A percentile compares a stretch with the other conserved stretches of the same genome.
These are phyloP conservation scores for Ichneumoninae sp. DNA, from an alignment of 2,888 invertebrate species.

Conservation along the genomic window DNA sequence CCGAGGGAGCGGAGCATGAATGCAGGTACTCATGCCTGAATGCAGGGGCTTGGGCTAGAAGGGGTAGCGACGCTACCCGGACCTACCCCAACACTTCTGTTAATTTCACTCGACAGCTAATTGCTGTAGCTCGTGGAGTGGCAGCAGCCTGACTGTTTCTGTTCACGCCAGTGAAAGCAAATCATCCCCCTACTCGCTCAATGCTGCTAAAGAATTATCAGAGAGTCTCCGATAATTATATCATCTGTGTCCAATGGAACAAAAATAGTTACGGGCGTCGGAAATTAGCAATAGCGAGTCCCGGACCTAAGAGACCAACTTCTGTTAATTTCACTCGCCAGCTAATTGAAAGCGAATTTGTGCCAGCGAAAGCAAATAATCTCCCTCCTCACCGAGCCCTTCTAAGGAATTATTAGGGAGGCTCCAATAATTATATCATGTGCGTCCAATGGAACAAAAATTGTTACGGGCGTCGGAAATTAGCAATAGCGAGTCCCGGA, in stretches of 20 bases:
- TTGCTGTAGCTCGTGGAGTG: conserved; percentile 36
- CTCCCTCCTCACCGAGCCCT: neutral
- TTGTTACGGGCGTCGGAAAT: no score
- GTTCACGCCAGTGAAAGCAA: neutral
- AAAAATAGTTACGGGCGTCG: neutral
- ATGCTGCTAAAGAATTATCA: neutral
- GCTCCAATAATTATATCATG: neutral
- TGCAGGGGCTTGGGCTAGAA: conserved; percentile 51
- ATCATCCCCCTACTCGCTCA: neutral
- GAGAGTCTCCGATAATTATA: neutral
- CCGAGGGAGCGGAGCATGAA: conserved; percentile 24
- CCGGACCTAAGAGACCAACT: conserved; percentile 56
- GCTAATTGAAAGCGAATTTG: conserved; percentile 48
- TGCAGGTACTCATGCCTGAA: conserved; percentile 24
- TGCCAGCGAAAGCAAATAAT: neutral
- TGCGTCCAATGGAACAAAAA: neutral
- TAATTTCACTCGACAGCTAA: conserved; percentile 60
- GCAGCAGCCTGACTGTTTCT: neutral
- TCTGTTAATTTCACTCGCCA: conserved; percentile 53
- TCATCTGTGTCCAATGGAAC: neutral
- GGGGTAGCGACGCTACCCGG: conserved; percentile 22
- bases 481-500: conserved; percentile 16
- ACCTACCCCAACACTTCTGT: conserved; percentile 59
- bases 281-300: neutral
- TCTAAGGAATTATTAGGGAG: neutral